Conservation (phyloP, 1,140 invertebrate species). For the Microvelia longipes region DNA sequence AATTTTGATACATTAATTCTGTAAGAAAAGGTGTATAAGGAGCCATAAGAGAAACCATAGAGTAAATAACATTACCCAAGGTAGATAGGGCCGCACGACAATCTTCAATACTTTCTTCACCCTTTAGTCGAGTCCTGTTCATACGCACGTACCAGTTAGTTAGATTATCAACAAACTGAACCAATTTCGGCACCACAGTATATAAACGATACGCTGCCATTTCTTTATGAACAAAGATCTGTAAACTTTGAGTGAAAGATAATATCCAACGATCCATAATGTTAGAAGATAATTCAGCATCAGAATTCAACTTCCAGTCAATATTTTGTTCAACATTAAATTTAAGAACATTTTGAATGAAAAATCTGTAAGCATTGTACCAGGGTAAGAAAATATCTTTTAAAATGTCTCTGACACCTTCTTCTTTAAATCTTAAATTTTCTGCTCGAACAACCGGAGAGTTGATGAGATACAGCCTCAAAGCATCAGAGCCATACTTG, state of each 20-base stretch:
- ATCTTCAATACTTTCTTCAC: conserved; percentile 57
- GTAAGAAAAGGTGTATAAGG: conserved; percentile 96
- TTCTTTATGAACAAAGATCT: conserved; percentile 76
- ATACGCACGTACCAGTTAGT: conserved; percentile 98
- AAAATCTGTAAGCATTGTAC: conserved; percentile 95
- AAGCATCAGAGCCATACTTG: conserved; percentile 93
- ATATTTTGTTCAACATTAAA: conserved; percentile 30
- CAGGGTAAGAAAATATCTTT: conserved; percentile 98
- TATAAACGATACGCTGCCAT: conserved; percentile 91
- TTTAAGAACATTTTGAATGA: conserved; percentile 43
- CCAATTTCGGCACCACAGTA: conserved; percentile 81
- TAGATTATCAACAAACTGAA: conserved; percentile 92
- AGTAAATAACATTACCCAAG: conserved; percentile 72
- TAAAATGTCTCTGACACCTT: conserved; percentile 86
- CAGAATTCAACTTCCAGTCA: conserved; percentile 34
- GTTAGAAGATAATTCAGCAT: conserved; percentile 39
- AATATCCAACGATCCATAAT: conserved; percentile 97
- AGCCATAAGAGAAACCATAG: conserved; percentile 84
- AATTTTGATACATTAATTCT: conserved; percentile 87
- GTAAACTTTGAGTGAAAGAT: conserved; percentile 73
- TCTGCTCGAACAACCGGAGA: conserved; percentile 96
- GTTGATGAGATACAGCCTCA: conserved; percentile 92
- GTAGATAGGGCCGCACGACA: conserved; percentile 73
- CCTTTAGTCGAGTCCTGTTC: conserved; percentile 80
- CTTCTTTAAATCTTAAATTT: conserved; percentile 91